Evolutionary conservation across 2,797 vertebrate genomes (phyloP).

Genomic region (Scyliorhinus canicula): DNA sequence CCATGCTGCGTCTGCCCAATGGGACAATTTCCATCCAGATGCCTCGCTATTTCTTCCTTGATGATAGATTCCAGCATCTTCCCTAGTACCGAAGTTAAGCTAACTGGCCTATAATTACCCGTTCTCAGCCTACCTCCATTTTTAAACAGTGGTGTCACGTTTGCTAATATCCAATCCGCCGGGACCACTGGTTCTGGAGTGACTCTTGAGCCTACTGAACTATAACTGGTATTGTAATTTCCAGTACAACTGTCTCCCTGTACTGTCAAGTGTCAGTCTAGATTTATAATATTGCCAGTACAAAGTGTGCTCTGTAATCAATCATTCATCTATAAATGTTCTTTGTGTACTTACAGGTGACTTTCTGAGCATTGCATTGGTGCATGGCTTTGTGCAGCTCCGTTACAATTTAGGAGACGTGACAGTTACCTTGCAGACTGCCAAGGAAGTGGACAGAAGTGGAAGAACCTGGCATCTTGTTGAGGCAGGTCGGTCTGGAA

Average conservation of each 20-base stretch:
- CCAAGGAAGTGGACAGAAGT: constrained; percentile 50
- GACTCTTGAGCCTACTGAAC: background rate
- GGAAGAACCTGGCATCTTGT: constrained; percentile 66
- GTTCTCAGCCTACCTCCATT: too few species aligned
- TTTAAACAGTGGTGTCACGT: too few species aligned
- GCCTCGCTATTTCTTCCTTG: too few species aligned
- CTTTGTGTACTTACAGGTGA: constrained; percentile 61
- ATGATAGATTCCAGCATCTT: too few species aligned
- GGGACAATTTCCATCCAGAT: too few species aligned
- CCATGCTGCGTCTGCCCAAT: too few species aligned
- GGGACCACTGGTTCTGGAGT: background rate
- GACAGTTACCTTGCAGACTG: constrained; percentile 58
- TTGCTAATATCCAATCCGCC: too few species aligned
- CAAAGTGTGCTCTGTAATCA: background rate
- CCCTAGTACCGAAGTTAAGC: too few species aligned
- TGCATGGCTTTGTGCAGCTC: constrained; percentile 65
- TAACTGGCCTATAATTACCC: too few species aligned
- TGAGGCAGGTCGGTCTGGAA: constrained; percentile 63
- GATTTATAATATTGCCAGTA: background rate
- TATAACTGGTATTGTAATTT: background rate
- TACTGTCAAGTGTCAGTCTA: background rate
- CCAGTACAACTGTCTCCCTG: background rate
- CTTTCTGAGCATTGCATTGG: constrained; percentile 73
- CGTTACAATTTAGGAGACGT: constrained; percentile 73
- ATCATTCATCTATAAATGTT: too few species aligned